A percentile compares a stretch with the other conserved stretches of the same genome.
phyloP scores from a whole-genome alignment of 2,797 vertebrate species.

The Melanotaenia maccullochi region DNA sequence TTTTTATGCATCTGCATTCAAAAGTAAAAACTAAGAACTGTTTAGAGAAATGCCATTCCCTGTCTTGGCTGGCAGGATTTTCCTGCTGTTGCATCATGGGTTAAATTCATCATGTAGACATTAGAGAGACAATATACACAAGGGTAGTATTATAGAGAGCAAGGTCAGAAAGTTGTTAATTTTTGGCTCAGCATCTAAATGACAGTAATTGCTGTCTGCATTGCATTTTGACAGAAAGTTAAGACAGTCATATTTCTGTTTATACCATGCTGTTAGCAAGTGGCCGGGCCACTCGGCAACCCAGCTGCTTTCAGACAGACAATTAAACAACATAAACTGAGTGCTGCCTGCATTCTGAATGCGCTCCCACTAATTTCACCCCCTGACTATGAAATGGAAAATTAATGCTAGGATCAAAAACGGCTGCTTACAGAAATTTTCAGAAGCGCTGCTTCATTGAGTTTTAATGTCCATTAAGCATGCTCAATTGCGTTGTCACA shows the following conservation, averaged over 20 bases:
- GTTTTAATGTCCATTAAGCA: constrained; percentile 81
- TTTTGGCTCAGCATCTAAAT: constrained; percentile 68
- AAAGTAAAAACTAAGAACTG: constrained; percentile 53
- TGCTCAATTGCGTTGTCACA: constrained; percentile 83
- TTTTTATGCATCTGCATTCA: constrained; percentile 57
- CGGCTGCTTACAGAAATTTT: constrained; percentile 70
- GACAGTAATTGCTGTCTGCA: constrained; percentile 57
- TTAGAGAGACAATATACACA: constrained; percentile 68
- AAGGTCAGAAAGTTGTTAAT: constrained; percentile 75
- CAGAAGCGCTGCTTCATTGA: constrained; percentile 68
- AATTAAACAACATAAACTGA: constrained; percentile 63
- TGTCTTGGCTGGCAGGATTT: constrained; percentile 52
- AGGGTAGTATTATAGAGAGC: constrained; percentile 73
- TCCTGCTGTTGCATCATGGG: constrained; percentile 72
- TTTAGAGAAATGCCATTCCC: constrained; percentile 47
- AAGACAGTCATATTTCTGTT: constrained; percentile 63
- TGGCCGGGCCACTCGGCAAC: constrained; percentile 8
- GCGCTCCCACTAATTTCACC: constrained; percentile 66
- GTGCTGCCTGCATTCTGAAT: constrained; percentile 59
- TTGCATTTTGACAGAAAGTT: constrained; percentile 56
- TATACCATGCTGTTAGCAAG: constrained; percentile 27
- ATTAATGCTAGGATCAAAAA: constrained; percentile 73
- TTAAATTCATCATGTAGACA: constrained; percentile 64
- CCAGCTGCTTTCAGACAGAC: constrained; percentile 38
- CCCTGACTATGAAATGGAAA: constrained; percentile 72